phyloP scores from a whole-genome alignment of 2,113 vertebrate genomes.

The Accipiter cooperii region DNA sequence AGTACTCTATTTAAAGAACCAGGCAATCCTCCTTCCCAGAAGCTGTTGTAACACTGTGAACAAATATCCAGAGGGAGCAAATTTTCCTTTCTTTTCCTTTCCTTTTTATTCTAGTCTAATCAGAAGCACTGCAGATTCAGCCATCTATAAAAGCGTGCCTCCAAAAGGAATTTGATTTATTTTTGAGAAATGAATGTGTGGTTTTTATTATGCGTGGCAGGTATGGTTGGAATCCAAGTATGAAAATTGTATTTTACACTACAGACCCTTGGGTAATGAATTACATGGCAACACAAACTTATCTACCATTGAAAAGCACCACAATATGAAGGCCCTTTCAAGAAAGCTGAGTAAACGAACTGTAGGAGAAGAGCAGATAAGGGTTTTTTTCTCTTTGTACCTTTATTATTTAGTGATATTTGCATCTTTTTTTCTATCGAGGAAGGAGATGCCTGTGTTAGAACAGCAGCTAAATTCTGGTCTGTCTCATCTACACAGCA shows the following conservation, averaged over 20 bases:
- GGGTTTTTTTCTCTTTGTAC: background rate
- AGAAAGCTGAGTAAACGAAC: background rate
- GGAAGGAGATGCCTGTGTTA: background rate
- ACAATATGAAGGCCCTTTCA: background rate
- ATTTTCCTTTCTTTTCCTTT: background rate
- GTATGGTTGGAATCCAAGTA: constrained; percentile 44
- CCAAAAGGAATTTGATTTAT: constrained; percentile 31
- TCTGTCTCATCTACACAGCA: background rate
- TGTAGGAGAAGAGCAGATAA: background rate
- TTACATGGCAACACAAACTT: background rate
- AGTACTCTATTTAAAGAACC: background rate
- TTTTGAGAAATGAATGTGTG: constrained; percentile 15
- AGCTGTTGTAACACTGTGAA: background rate
- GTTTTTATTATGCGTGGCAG: constrained; percentile 44
- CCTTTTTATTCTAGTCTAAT: background rate
- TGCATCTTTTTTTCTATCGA: background rate
- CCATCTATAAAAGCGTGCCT: background rate
- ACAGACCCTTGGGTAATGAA: constrained; percentile 24
- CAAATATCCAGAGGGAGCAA: background rate
- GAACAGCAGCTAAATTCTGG: background rate
- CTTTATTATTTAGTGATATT: background rate
- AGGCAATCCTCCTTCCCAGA: background rate
- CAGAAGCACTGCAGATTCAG: background rate
- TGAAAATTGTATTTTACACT: constrained; percentile 53
- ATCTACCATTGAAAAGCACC: background rate